Base-by-base conservation (phyloP, 2,113 vertebrate genomes). In the Vulpes vulpes region DNA sequence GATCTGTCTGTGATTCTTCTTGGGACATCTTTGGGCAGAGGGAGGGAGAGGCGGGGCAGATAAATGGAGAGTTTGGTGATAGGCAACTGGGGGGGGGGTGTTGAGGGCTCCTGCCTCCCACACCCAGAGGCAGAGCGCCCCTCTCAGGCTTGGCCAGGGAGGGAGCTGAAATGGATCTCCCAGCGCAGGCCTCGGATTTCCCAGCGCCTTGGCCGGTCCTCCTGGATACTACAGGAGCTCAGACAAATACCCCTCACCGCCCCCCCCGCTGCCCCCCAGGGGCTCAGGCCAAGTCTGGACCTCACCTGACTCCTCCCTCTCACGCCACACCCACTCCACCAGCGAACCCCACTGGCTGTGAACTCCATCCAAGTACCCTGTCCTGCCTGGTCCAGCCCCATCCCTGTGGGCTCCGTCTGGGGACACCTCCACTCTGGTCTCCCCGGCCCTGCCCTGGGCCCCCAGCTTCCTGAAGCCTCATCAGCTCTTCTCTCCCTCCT, bases 191-290 rank as follows among this genome's bases (percentile, higher is more conserved):
- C 78, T 89, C 16, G 0, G 4, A 20, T 87, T 64, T 65, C 78
- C 65, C 43, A 9, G 6, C 16, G 43, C 60, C 69, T 76, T 2
- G 1, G n/a, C 74, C 35, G 9, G 9, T 51, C 25, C 69, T 64
- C 64, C 80, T 30, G 88, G 59, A 60, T 9, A 2, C 43, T 9
- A 8, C 19, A 3, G 10, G 16, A 35, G 11, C 35, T 79, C 4
- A 16, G 23, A 69, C 3, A 22, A 38, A 51, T 3, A 9, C 25
- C 74, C 74, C 49, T 9, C 14, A 25, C 12, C 2, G 35, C 43
- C 30, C 4, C 4, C 4, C 0, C 35, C 7, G 7, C 43, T 43
- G 43, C 43, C 43, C 22, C 3, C 20, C 49, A 4, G 62, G 23
- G 84, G 35, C 22, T 53, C 32, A 3, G n/a, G 19, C 35, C 76